phyloP scores from a whole-genome alignment of 2,113 vertebrate genomes.

The Vidua macroura region DNA sequence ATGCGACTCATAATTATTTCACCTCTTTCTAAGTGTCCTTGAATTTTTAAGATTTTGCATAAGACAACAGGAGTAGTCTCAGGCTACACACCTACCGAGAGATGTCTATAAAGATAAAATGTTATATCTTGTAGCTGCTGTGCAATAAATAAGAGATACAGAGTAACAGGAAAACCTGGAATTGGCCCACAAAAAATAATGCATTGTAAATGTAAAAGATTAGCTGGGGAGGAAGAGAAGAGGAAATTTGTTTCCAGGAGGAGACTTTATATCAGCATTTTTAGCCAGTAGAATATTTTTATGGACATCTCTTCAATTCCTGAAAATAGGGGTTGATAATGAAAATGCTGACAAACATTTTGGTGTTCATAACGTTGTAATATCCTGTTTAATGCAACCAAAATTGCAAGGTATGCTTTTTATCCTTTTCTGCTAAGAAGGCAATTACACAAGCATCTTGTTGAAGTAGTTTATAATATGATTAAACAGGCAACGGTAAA shows the following conservation, averaged over 20 bases:
- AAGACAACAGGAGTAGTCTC: not conserved
- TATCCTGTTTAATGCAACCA: slow-evolving; percentile 42
- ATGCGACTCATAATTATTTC: not conserved
- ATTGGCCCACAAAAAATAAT: not conserved
- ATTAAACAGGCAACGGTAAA: slow-evolving; percentile 72
- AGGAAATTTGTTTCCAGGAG: not conserved
- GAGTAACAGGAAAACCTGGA: not conserved
- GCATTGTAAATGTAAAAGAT: not conserved
- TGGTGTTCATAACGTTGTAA: slow-evolving; percentile 44
- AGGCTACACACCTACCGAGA: not conserved
- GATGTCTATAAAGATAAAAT: not conserved
- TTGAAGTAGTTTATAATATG: slow-evolving; percentile 67
- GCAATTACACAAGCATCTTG: slow-evolving; percentile 61
- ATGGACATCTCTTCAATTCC: slow-evolving; percentile 1
- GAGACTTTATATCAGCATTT: not conserved
- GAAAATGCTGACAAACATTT: slow-evolving; percentile 63
- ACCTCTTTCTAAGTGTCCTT: not conserved
- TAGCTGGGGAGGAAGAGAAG: not conserved
- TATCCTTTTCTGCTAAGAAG: slow-evolving; percentile 64
- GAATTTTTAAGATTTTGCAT: not conserved
- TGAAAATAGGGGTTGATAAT: slow-evolving; percentile 37
- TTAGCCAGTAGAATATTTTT: slow-evolving; percentile 22
- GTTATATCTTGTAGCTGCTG: not conserved
- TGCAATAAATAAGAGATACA: not conserved
- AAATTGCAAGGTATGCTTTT: slow-evolving; percentile 73